These are phyloP conservation scores for Drosophila mulleri DNA, from an alignment of 2,888 invertebrate genomes.

Conservation along the genomic window DNA sequence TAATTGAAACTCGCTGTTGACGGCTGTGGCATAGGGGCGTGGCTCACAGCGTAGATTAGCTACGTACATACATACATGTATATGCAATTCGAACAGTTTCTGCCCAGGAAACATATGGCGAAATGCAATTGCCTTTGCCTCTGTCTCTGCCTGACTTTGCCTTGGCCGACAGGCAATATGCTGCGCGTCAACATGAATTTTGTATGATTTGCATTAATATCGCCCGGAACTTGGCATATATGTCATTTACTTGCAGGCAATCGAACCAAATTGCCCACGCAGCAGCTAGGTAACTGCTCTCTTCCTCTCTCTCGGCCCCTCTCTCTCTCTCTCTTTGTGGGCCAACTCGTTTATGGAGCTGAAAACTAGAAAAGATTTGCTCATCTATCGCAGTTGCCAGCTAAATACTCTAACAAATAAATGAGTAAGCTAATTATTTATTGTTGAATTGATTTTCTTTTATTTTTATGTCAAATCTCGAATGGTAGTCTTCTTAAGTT, in stretches of 20 bases:
- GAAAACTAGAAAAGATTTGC: neutral
- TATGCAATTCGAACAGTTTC: constrained; percentile 41
- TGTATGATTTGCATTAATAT: constrained; percentile 60
- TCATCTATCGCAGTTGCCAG: neutral
- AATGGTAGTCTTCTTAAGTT: too few species aligned
- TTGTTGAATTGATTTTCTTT: neutral
- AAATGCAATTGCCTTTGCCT: constrained; percentile 60
- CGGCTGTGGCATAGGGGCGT: neutral
- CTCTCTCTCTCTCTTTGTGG: neutral
- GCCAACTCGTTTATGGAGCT: constrained; percentile 23
- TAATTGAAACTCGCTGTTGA: constrained; percentile 28
- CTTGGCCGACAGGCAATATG: constrained; percentile 37
- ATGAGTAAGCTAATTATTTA: neutral
- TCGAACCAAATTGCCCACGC: constrained; percentile 51
- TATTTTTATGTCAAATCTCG: too few species aligned
- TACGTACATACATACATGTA: constrained; percentile 20
- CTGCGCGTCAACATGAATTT: constrained; percentile 48
- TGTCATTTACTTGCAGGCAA: constrained; percentile 33
- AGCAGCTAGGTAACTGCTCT: constrained; percentile 14
- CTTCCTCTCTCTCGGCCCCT: neutral
- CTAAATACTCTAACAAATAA: neutral
- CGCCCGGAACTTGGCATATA: constrained; percentile 47
- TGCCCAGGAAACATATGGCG: constrained; percentile 1
- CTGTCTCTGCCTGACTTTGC: constrained; percentile 16
- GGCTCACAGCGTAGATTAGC: constrained; percentile 36